phyloP scores from a whole-genome alignment of 2,888 invertebrate genomes.

The Cecidostiba fungosa region DNA sequence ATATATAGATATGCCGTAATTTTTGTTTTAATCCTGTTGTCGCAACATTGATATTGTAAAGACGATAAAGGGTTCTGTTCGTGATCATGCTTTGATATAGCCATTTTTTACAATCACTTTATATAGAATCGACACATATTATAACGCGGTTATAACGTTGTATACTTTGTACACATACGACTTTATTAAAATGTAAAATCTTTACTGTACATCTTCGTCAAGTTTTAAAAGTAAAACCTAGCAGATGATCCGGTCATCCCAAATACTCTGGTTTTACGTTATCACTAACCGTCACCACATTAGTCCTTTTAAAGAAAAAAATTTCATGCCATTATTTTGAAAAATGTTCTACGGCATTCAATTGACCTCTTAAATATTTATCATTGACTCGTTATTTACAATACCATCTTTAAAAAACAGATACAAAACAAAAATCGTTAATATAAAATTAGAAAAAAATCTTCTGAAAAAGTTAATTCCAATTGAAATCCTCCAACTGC shows the following conservation, averaged over 20 bases:
- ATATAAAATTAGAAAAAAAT: not conserved
- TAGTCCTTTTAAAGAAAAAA: not conserved
- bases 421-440: not conserved
- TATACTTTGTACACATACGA: not conserved
- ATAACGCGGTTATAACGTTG: slow-evolving; percentile 2
- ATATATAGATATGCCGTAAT: not conserved
- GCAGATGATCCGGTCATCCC: slow-evolving; percentile 25
- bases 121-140: slow-evolving; percentile 11
- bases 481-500: not conserved
- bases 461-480: not conserved
- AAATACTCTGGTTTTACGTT: not conserved
- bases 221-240: slow-evolving; percentile 44
- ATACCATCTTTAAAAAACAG: not conserved
- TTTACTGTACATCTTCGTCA: slow-evolving; percentile 24
- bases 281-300: slow-evolving; percentile 11
- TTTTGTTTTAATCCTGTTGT: not conserved
- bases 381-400: not conserved
- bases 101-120: not conserved
- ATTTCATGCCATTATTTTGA: not conserved
- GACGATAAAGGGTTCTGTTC: not conserved
- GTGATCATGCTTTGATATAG: slow-evolving; percentile 1
- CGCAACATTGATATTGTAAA: not conserved
- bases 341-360: not conserved
- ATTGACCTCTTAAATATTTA: slow-evolving; percentile 2
- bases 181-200: slow-evolving; percentile 29